Base-by-base conservation (phyloP, 2,888 invertebrate genomes). In the Cotesia congregata region DNA sequence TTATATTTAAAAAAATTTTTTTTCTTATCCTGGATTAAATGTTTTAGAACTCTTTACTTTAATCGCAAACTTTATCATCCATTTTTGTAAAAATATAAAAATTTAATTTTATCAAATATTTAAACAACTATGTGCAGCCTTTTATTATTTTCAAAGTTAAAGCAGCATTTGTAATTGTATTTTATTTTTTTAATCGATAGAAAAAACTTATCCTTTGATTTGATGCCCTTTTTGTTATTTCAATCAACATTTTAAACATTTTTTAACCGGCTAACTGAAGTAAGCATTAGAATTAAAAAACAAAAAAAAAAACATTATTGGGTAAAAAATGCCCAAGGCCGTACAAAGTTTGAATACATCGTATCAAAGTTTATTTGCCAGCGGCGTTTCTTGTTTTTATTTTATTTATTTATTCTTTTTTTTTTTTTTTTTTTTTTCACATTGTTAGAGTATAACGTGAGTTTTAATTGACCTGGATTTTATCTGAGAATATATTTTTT, bases 401-500 rank as follows among this genome's bases (percentile, higher is more conserved):
- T 6, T 30, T 61, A 15, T 61, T 67, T 20, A 39, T 59, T 67
- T 75, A 77, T 60, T 17, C 39, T 30, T 65, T 6, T 60, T 39
- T 30, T 65, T 6, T 60, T 74, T 72, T 60, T 60, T 59, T 50
- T 72, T 62, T 60, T 59, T 50, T 72, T 62, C 38, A 12, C 61
- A 17, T 62, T 38, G 70, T 40, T 59, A 76, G 78, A 77, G 74
- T 77, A 80, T 77, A 80, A 82, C 82, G 83, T 82, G 82, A 83
- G 83, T 83, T 83, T 83, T 82, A 85, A 86, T 86, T 84, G 85
- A 85, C 84, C 85, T 79, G 82, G 78, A 85, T 84, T 77, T 79
- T 74, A 78, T 82, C 76, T 69, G 72, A 41, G 20, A 68, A 17
- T 9, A 17, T 64, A 30, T 30, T 64, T 15, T 68, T 50, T 50